phyloP scores from a whole-genome alignment of 2,113 vertebrate genomes.

The Platichthys flesus region DNA sequence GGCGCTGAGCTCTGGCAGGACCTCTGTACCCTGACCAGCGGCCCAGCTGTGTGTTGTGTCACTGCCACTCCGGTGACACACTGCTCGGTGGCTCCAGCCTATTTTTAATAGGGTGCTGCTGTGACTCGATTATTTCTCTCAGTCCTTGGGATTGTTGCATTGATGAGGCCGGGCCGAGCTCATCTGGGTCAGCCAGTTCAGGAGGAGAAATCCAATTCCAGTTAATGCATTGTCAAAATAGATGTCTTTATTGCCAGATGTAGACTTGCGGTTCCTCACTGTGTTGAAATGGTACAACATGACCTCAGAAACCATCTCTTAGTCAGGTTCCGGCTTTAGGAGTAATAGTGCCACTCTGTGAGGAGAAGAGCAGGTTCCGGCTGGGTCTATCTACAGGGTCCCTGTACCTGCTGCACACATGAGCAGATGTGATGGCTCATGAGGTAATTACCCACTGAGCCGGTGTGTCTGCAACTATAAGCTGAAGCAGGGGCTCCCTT shows the following conservation, averaged over 20 bases:
- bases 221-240: conserved; percentile 43
- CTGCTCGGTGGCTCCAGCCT: conserved; percentile 30
- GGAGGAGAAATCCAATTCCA: conserved; percentile 25
- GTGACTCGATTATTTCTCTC: conserved; percentile 13
- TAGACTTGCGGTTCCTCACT: conserved; percentile 46
- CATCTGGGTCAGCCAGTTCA: conserved; percentile 43
- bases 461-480: conserved; percentile 62
- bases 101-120: conserved; percentile 47
- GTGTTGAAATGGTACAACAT: conserved; percentile 44
- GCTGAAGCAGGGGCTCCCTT: conserved; percentile 69
- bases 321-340: conserved; percentile 32
- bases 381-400: conserved; percentile 46
- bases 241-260: conserved; percentile 40
- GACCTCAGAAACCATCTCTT: conserved; percentile 50
- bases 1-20: conserved; percentile 60
- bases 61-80: conserved; percentile 46
- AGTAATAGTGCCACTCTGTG: conserved; percentile 29
- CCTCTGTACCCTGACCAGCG: conserved; percentile 56
- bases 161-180: conserved; percentile 34
- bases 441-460: conserved; percentile 76
- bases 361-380: conserved; percentile 38
- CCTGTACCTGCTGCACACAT: conserved; percentile 67
- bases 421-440: conserved; percentile 68
- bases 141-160: conserved; percentile 37
- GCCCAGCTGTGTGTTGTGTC: conserved; percentile 66